Conservation (phyloP, 2,888 invertebrate species). For the Aradus depressus region DNA sequence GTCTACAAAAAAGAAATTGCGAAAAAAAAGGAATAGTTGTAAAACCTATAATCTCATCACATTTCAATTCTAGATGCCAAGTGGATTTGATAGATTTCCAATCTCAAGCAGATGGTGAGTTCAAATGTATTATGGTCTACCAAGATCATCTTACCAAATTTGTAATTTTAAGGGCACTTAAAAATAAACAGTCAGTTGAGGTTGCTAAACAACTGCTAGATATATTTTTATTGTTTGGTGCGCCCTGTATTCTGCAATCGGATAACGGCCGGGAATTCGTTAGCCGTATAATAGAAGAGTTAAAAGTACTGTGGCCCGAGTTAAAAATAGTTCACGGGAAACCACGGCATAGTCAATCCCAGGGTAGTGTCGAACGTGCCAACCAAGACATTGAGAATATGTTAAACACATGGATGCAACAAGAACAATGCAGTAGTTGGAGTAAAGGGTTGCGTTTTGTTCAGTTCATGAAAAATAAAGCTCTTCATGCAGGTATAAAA, state of each 20-base stretch:
- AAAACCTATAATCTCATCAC: slow-evolving; percentile 15
- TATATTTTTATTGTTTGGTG: slow-evolving; percentile 33
- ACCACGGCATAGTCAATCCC: slow-evolving; percentile 31
- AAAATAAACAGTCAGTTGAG: slow-evolving; percentile 31
- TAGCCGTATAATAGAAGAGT: slow-evolving; percentile 20
- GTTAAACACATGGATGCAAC: slow-evolving; percentile 34
- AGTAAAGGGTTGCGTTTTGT: slow-evolving; percentile 36
- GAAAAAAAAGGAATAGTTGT: slow-evolving; percentile 21
- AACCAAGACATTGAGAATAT: slow-evolving; percentile 37
- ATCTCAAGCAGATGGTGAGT: slow-evolving; percentile 33
- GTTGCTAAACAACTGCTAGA: slow-evolving; percentile 30
- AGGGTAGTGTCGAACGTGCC: slow-evolving; percentile 35
- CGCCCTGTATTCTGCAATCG: slow-evolving; percentile 33
- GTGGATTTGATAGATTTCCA: slow-evolving; percentile 31
- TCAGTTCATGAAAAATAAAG: slow-evolving; percentile 37
- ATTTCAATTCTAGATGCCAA: slow-evolving; percentile 18
- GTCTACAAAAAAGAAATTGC: slow-evolving; percentile 8
- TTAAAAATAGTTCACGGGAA: background rate
- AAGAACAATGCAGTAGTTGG: slow-evolving; percentile 35
- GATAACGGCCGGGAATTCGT: slow-evolving; percentile 33
- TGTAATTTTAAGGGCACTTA: slow-evolving; percentile 32
- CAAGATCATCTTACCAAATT: slow-evolving; percentile 30
- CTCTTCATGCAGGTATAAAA: slow-evolving; percentile 35
- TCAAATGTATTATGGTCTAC: slow-evolving; percentile 34
- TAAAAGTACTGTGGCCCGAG: background rate